Evolutionary conservation across 2,797 vertebrate species (phyloP), one percentile per base, ranked within the genome.

Genomic region (Gymnocypris eckloni): DNA sequence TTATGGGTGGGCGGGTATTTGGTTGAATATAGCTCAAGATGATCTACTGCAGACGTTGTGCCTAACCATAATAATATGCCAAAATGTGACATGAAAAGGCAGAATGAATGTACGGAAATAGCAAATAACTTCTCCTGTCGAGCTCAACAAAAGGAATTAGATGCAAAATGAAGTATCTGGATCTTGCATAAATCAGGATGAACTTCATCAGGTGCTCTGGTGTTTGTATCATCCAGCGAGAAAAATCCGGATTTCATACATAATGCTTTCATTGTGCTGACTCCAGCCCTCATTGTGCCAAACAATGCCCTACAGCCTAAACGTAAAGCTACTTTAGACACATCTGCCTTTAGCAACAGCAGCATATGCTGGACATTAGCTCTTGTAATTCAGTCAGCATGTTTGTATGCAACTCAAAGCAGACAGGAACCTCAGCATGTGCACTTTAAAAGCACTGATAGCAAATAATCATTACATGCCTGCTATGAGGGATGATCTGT

Each of bases 31-130:
- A 86, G 84, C 85, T 82, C 61, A 87, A 81, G 84, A 75, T 87
- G 84, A 89, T 87, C 84, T 83, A 83, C 64, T 78, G 82, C 84
- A 87, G 86, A 85, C 87, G 84, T 83, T 88, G 72, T 82, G 85
- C 71, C 89, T 80, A 80, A 83, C 87, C 73, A 76, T 69, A 81
- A 69, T 86, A 89, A 88, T 87, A 81, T 86, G 79, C 66, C 70
- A 81, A 79, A 86, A 82, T 54, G 50, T 82, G 75, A 71, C 79
- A 39, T 67, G 71, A 86, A 70, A 67, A 76, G n/a, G 52, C 28
- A 61, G 71, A 70, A 85, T 77, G 71, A 52, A 80, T 83, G 45
- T 33, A 16, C 15, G 25, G 28, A 43, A 43, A 41, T 45, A 72
- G 43, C 16, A 67, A 64, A 37, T 12, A 85, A 50, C 64, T 82